phyloP scores from a whole-genome alignment of 2,113 vertebrate genomes.

The Apteryx owenii region DNA sequence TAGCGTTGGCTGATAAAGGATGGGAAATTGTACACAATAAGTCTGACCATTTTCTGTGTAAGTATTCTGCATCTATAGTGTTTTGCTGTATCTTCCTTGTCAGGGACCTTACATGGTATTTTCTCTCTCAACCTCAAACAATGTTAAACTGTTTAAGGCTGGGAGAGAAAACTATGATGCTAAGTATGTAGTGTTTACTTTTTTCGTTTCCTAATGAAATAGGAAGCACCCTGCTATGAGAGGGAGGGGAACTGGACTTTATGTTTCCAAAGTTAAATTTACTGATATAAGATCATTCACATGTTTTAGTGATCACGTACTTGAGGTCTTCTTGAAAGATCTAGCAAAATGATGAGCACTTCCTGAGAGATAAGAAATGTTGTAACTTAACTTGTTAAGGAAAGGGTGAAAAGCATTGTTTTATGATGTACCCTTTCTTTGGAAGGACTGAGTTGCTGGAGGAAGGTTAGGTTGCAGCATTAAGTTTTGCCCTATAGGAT shows the following conservation, averaged over 20 bases:
- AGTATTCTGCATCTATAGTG: constrained; percentile 58
- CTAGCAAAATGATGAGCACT: background rate
- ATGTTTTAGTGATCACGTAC: background rate
- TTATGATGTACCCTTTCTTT: background rate
- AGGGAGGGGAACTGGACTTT: background rate
- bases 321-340: background rate
- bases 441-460: background rate
- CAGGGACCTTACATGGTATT: background rate
- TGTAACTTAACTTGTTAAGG: background rate
- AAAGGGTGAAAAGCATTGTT: background rate
- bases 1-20: constrained; percentile 87
- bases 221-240: background rate
- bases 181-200: background rate
- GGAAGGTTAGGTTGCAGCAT: background rate
- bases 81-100: background rate
- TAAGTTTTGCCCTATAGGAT: background rate
- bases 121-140: background rate
- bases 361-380: background rate
- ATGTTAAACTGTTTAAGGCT: background rate
- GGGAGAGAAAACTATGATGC: background rate
- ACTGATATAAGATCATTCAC: background rate
- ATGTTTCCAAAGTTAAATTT: background rate
- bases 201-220: background rate
- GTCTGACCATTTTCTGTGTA: constrained; percentile 80
- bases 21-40: constrained; percentile 88